Conservation (phyloP, 2,113 vertebrate genomes). For the Zapus hudsonius region DNA sequence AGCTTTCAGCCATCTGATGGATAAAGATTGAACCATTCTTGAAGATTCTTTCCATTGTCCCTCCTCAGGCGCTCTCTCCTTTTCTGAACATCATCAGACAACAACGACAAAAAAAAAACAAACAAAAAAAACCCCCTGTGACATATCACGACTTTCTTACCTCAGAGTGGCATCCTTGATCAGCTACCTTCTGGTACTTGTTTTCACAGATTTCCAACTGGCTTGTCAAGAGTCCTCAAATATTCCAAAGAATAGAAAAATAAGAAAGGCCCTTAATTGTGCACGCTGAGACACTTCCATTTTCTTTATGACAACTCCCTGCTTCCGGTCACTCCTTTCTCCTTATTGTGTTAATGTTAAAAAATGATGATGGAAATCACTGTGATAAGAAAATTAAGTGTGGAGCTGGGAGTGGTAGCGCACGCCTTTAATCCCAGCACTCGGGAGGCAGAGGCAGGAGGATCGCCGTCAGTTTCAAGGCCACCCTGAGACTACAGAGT, state of each 20-base stretch:
- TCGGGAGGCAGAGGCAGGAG: no score
- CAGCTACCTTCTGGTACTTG: slow-evolving; percentile 56
- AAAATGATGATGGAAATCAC: slow-evolving; percentile 49
- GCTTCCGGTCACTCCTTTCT: background rate
- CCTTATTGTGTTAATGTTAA: background rate
- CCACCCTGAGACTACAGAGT: no score
- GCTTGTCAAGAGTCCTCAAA: slow-evolving; percentile 26
- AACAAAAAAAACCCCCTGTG: slow-evolving; percentile 63
- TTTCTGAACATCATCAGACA: slow-evolving; percentile 54
- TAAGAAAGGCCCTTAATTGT: background rate
- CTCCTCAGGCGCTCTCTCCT: slow-evolving; percentile 78
- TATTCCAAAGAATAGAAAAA: background rate
- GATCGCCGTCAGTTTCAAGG: no score
- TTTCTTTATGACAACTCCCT: background rate
- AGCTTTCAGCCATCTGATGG: slow-evolving; percentile 81
- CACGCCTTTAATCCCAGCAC: no score
- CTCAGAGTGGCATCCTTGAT: slow-evolving; percentile 67
- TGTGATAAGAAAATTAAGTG: background rate
- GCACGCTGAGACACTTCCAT: background rate
- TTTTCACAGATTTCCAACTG: slow-evolving; percentile 66
- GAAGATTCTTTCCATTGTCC: slow-evolving; percentile 83
- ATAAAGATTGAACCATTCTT: slow-evolving; percentile 80
- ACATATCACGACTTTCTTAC: slow-evolving; percentile 71
- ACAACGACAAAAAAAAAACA: no score
- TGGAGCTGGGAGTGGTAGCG: no score